Base-by-base conservation (phyloP, 2,113 vertebrate genomes). In the Odontophorus gujanensis region DNA sequence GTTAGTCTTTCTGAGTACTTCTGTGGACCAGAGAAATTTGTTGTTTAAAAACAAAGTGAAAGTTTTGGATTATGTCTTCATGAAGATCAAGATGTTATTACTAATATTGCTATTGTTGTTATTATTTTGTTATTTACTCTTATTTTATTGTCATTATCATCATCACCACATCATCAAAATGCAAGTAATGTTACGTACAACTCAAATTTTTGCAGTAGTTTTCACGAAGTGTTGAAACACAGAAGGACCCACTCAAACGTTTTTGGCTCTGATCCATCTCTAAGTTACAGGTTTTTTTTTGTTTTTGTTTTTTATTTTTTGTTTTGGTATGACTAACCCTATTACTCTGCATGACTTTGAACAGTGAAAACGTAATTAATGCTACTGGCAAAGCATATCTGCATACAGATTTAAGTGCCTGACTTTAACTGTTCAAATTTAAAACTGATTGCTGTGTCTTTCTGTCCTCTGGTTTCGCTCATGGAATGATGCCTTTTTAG, bases 231-330 rank as follows among this genome's bases (percentile, higher is more conserved):
- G 47, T 89, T 88, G 92, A 75, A 78, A 75, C 42, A 75, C 57
- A 81, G 55, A 75, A 61, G 43, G n/a, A 78, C n/a, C 68, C 50
- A 63, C 51, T 89, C 61, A 83, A 67, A 75, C 40, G 75, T 61
- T 92, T 81, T 51, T 86, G 86, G 69, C 66, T 92, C 43, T 36
- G 53, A 75, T 84, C 76, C 73, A 90, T 51, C 51, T 68, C 74
- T 0, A 1, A 36, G 62, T 81, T 92, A 63, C 84, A 74, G 40
- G 40, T 40, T 40, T 11, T 40, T 40, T 38, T 38, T 38, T 38
- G n/a, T n/a, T 38, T 38, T 38, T 38, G 38, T 38, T 38, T n/a
- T n/a, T n/a, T 93, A 58, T 81, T 15, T 65, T 89, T 65, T 61
- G 13, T 0, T 51, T 90, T 79, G 85, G 11, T 55, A 28, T 86